phyloP scores from a whole-genome alignment of 2,113 vertebrate species.

The Carassius auratus region DNA sequence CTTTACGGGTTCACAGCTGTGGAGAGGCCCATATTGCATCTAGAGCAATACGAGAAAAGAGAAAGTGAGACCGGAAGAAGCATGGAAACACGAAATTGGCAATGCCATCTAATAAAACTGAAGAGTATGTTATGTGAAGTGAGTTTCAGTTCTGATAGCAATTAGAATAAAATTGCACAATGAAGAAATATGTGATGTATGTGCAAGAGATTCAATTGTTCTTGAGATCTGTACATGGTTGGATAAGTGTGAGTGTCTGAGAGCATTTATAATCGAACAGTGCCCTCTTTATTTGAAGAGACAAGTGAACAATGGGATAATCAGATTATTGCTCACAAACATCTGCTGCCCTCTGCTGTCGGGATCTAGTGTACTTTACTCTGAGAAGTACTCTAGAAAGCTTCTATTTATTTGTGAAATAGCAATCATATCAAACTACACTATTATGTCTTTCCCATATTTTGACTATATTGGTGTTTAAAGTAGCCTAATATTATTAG shows the following conservation, averaged over 20 bases:
- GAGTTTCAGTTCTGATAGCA: neutral
- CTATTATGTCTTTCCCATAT: no score
- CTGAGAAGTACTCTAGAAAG: neutral
- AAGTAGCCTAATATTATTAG: neutral
- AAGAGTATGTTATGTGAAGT: neutral
- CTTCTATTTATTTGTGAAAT: neutral
- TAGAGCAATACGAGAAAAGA: neutral
- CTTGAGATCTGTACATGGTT: no score
- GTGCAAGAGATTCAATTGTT: no score
- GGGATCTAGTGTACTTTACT: neutral
- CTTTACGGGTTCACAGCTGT: constrained; percentile 23
- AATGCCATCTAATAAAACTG: no score
- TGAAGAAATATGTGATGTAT: no score
- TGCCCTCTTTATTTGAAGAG: constrained; percentile 26
- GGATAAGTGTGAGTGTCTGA: neutral
- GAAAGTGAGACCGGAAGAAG: neutral
- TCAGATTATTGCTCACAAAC: neutral
- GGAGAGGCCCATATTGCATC: constrained; percentile 19
- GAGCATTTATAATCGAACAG: neutral
- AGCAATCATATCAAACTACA: no score
- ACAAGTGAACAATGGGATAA: no score
- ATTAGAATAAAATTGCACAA: neutral
- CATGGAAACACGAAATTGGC: neutral
- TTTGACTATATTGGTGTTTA: neutral
- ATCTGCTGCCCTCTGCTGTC: constrained; percentile 46